Evolutionary conservation across 2,797 vertebrate genomes (phyloP).

Genomic region (Muraenolepis orangiensis): DNA sequence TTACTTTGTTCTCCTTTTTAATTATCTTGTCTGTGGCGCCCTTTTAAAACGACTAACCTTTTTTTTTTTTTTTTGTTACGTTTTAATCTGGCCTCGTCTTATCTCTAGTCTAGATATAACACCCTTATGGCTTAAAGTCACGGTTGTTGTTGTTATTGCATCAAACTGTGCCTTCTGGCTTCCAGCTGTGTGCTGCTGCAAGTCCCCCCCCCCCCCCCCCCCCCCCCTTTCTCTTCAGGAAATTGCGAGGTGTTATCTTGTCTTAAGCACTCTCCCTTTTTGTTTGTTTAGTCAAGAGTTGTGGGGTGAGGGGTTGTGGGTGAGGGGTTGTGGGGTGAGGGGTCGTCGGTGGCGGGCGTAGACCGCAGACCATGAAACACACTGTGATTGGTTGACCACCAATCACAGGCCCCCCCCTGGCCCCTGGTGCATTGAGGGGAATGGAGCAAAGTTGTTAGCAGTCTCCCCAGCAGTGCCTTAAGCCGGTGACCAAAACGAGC

Average conservation of each 20-base stretch:
- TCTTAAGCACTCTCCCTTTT: background rate
- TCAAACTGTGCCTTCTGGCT: background rate
- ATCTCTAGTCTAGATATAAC: background rate
- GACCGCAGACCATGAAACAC: background rate
- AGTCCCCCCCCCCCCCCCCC: no score
- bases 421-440: background rate
- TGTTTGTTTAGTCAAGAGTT: background rate
- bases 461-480: background rate
- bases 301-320: background rate
- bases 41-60: background rate
- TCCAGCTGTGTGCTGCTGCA: background rate
- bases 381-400: background rate
- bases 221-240: background rate
- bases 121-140: background rate
- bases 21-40: constrained; percentile 4
- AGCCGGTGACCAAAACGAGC: background rate
- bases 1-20: background rate
- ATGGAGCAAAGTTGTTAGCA: background rate
- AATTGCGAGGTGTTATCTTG: background rate
- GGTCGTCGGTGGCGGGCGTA: background rate
- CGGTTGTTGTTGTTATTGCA: background rate
- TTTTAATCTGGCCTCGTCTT: background rate
- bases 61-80: background rate
- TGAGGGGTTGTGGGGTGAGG: background rate
- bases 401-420: background rate